These are phyloP conservation scores for Bufotes viridis DNA, from an alignment of 2,797 vertebrate species.

Conservation along the genomic window DNA sequence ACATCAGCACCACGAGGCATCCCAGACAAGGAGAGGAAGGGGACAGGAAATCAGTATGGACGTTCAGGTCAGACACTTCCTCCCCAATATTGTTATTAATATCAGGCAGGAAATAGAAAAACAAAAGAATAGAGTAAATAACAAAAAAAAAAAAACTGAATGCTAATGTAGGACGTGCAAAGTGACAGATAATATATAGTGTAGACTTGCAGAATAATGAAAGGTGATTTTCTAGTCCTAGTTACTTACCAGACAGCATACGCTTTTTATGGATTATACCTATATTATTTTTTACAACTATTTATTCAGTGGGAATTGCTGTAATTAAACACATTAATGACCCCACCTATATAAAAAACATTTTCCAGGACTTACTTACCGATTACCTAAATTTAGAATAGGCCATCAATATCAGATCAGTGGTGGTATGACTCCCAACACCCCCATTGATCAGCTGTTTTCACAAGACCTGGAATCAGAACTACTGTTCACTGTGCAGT, in stretches of 20 bases:
- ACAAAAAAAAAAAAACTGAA: background rate
- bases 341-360: too few relatives aligned
- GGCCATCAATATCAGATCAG: too few relatives aligned
- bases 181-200: background rate
- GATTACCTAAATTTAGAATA: too few relatives aligned
- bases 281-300: too few relatives aligned
- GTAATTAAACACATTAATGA: too few relatives aligned
- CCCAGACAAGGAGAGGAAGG: constrained; percentile 52
- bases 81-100: constrained; percentile 44
- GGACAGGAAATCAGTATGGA: constrained; percentile 43
- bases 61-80: constrained; percentile 58
- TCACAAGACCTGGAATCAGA: too few relatives aligned
- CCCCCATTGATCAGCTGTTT: too few relatives aligned
- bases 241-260: background rate
- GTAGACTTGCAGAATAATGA: background rate
- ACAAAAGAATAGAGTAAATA: constrained; percentile 21
- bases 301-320: too few relatives aligned
- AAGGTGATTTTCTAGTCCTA: background rate
- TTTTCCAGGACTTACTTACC: too few relatives aligned
- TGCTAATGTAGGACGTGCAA: constrained; percentile 3
- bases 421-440: too few relatives aligned
- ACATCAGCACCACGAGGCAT: constrained; percentile 2
- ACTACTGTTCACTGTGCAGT: too few relatives aligned
- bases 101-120: constrained; percentile 42
- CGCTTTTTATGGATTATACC: too few relatives aligned